These are phyloP conservation scores for Eumerus sabulonum DNA, from an alignment of 2,888 invertebrate species.

Conservation along the genomic window DNA sequence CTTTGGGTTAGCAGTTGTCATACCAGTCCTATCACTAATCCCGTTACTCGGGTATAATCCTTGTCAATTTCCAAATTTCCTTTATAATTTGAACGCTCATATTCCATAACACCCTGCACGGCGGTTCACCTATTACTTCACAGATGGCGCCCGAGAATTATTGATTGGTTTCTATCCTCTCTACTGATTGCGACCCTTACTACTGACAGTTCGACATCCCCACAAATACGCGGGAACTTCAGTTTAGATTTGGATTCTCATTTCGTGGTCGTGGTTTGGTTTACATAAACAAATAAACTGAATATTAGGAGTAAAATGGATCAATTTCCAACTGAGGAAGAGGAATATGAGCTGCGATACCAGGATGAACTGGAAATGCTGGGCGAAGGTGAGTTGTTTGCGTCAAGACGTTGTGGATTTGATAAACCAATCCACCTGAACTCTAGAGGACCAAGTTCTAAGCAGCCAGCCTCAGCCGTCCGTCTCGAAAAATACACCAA, in stretches of 20 bases:
- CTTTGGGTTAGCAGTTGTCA: too few species aligned
- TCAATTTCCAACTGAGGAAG: slow-evolving; percentile 80
- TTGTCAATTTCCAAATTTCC: too few species aligned
- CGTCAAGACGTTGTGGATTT: background rate
- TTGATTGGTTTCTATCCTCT: too few species aligned
- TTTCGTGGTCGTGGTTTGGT: background rate
- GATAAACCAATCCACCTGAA: background rate
- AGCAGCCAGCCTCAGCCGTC: slow-evolving; percentile 33
- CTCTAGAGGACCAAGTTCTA: slow-evolving; percentile 26
- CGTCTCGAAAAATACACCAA: slow-evolving; percentile 33
- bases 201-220: slow-evolving; percentile 10
- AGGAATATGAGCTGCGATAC: slow-evolving; percentile 86
- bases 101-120: too few species aligned
- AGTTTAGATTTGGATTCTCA: background rate
- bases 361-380: slow-evolving; percentile 85
- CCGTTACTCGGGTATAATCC: too few species aligned
- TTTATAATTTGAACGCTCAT: too few species aligned
- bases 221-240: slow-evolving; percentile 41
- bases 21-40: too few species aligned
- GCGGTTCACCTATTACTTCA: too few species aligned
- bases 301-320: slow-evolving; percentile 66
- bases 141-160: too few species aligned
- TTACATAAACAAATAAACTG: slow-evolving; percentile 2
- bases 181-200: too few species aligned
- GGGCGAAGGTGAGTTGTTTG: slow-evolving; percentile 76